Evolutionary conservation across 2,888 invertebrate species (phyloP).

Genomic region (Liopterus haemorrhoidalis): DNA sequence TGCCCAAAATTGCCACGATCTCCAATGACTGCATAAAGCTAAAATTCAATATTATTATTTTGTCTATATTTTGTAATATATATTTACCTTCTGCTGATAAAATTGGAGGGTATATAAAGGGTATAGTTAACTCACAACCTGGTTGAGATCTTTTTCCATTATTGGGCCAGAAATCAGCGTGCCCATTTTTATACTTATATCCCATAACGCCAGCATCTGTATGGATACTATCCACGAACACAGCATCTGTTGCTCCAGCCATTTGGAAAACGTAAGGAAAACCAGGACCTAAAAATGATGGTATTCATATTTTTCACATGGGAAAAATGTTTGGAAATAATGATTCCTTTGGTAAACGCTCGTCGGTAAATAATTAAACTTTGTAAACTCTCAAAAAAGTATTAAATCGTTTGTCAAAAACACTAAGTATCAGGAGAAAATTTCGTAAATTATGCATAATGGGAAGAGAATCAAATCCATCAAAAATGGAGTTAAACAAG

Average conservation of each 20-base stretch:
- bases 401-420: too few species aligned
- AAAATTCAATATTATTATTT: too few species aligned
- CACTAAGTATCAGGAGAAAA: too few species aligned
- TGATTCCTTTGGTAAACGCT: too few species aligned
- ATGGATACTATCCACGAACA: slow-evolving; percentile 47
- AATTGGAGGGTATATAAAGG: slow-evolving; percentile 42
- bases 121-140: slow-evolving; percentile 52
- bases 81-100: slow-evolving; percentile 51
- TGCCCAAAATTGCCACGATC: slow-evolving; percentile 58
- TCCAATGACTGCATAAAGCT: slow-evolving; percentile 57
- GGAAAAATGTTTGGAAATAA: too few species aligned
- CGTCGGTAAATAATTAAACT: too few species aligned
- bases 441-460: too few species aligned
- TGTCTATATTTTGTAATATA: too few species aligned
- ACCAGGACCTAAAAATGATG: slow-evolving; percentile 54
- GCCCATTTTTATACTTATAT: slow-evolving; percentile 53
- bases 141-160: slow-evolving; percentile 56
- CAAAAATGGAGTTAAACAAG: too few species aligned
- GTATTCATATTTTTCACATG: too few species aligned
- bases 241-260: slow-evolving; percentile 50
- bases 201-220: slow-evolving; percentile 52
- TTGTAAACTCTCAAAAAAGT: too few species aligned
- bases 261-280: slow-evolving; percentile 57
- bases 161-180: slow-evolving; percentile 59
- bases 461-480: too few species aligned